Evolutionary conservation across 2,113 vertebrate genomes (phyloP), one percentile per base, ranked within the genome.

Genomic region (Forbesichthys agassizii): DNA sequence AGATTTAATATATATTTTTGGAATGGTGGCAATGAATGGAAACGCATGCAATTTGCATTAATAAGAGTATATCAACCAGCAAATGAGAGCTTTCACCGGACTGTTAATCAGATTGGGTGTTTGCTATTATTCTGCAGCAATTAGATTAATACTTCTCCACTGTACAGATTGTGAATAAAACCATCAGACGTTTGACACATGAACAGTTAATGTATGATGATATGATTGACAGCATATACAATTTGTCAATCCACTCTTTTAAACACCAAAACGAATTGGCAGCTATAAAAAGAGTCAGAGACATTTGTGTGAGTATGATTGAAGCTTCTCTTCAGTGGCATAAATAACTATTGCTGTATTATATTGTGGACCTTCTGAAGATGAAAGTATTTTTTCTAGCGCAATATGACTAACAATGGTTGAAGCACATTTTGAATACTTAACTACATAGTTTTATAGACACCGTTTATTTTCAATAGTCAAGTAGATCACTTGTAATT

Each of bases 1-100:
- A 66, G 60, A 66, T 52, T 74, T 75, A 46, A 68, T 74, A 68
- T 69, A 48, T 3, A 33, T 27, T 51, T 48, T 33, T 61, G 14
- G 65, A 64, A 27, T 48, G 36, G 16, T 11, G 11, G 42, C 36
- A 59, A 61, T 71, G 59, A 42, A 52, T 5, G 4, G 54, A 33
- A 42, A 66, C 55, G 11, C 5, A 56, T 20, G 10, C 16, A 49
- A 66, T 79, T 79, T 83, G 74, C 70, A 77, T 53, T 76, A 55
- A 79, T 58, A 65, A 64, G 56, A 66, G 0, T 67, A 66, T 52
- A 46, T 48, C 60, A 70, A 66, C 60, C 42, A 71, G 82, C 52
- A 63, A 48, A 53, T 73, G 48, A 58, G 20, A 66, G 33, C 53
- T 56, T 66, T 68, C 18, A 69, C 11, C 49, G 61, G 67, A 79